Conservation (phyloP, 2,888 invertebrate species). For the Phortica okadai region DNA sequence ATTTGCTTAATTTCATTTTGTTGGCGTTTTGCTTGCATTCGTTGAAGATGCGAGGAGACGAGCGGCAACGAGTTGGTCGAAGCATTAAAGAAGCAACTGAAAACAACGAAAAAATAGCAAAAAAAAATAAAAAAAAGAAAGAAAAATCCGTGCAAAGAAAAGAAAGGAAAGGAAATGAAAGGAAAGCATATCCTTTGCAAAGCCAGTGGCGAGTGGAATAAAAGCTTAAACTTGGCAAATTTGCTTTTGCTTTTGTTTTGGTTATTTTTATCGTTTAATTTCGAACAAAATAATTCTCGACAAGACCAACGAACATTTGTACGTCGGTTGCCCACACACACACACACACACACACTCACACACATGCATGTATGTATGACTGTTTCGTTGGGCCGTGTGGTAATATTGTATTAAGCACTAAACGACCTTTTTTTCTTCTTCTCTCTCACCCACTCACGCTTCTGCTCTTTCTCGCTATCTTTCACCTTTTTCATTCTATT, state of each 20-base stretch:
- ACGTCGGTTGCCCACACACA: constrained; percentile 15
- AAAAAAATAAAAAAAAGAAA: background rate
- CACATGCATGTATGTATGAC: background rate
- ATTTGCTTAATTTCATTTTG: constrained; percentile 68
- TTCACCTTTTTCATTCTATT: background rate
- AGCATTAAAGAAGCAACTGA: background rate
- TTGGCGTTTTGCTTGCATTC: background rate
- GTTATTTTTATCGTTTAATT: constrained; percentile 35
- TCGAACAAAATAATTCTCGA: constrained; percentile 32
- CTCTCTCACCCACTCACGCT: background rate
- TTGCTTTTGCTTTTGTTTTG: background rate
- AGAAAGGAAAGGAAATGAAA: too few species aligned
- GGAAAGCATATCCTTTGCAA: too few species aligned
- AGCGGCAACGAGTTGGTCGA: background rate
- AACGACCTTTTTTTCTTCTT: background rate
- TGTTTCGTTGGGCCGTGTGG: constrained; percentile 2
- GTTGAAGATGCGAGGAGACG: too few species aligned
- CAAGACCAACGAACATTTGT: constrained; percentile 25
- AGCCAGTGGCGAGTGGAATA: too few species aligned
- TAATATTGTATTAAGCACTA: constrained; percentile 20
- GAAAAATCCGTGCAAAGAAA: too few species aligned
- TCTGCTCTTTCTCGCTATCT: background rate
- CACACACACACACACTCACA: constrained; percentile 21
- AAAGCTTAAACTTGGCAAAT: too few species aligned
- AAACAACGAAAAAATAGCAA: background rate